Conservation (phyloP, 2,113 vertebrate species). For the Sphaerodactylus townsendi region DNA sequence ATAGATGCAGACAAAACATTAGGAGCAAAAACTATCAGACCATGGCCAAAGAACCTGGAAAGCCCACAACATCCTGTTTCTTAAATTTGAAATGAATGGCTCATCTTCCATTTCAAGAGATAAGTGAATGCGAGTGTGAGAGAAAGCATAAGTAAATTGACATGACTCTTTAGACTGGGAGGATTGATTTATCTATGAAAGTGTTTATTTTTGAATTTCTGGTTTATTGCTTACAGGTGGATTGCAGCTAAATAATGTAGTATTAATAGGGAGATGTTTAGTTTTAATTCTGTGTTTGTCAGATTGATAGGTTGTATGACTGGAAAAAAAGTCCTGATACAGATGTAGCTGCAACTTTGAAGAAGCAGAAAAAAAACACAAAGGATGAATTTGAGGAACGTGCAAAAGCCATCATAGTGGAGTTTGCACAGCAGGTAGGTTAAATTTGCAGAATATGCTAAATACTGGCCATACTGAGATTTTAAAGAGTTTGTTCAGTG, state of each 20-base stretch:
- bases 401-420: constrained; percentile 89
- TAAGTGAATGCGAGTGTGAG: neutral
- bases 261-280: neutral
- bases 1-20: too few species aligned
- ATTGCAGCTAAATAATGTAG: neutral
- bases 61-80: neutral
- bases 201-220: neutral
- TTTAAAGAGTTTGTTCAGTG: neutral
- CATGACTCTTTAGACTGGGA: neutral
- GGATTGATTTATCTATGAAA: neutral
- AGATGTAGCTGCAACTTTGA: constrained; percentile 89
- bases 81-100: neutral
- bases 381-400: constrained; percentile 97
- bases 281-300: constrained; percentile 33
- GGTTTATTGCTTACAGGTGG: neutral
- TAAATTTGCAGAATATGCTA: neutral
- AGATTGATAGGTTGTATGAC: constrained; percentile 97
- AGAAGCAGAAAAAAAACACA: constrained; percentile 99
- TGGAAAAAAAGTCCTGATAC: constrained; percentile 97
- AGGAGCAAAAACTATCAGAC: too few species aligned
- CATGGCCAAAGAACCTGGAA: too few species aligned
- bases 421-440: constrained; percentile 95
- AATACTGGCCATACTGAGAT: neutral
- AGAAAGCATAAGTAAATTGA: neutral
- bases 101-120: neutral